Evolutionary conservation across 2,888 invertebrate species (phyloP).

Genomic region (Quadroppia sp.): DNA sequence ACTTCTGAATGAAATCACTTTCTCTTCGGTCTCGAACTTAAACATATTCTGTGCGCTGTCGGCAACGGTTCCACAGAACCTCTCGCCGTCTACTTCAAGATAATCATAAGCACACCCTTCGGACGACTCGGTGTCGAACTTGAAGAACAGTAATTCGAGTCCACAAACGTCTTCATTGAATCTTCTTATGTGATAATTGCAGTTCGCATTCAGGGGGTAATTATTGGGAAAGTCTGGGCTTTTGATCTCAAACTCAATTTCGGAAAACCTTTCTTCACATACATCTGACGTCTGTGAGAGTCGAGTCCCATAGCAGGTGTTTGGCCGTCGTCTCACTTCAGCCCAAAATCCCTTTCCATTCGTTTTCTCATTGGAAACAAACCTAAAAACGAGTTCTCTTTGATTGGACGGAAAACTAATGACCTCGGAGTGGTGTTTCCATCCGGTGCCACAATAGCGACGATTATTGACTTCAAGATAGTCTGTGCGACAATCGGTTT

Average conservation of each 20-base stretch:
- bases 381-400: slow-evolving; percentile 45
- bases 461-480: slow-evolving; percentile 46
- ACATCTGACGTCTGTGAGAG: slow-evolving; percentile 1
- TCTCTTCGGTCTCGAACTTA: slow-evolving; percentile 46
- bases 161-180: slow-evolving; percentile 47
- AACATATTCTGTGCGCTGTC: slow-evolving; percentile 47
- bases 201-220: slow-evolving; percentile 44
- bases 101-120: slow-evolving; percentile 49
- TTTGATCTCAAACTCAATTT: slow-evolving; percentile 45
- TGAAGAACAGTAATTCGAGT: slow-evolving; percentile 48
- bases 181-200: slow-evolving; percentile 46
- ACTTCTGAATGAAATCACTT: slow-evolving; percentile 47
- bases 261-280: slow-evolving; percentile 45
- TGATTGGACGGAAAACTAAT: slow-evolving; percentile 43
- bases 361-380: slow-evolving; percentile 42
- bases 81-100: slow-evolving; percentile 47
- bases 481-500: slow-evolving; percentile 44
- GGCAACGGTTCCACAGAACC: slow-evolving; percentile 48
- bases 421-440: slow-evolving; percentile 44
- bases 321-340: slow-evolving; percentile 43
- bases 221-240: slow-evolving; percentile 46
- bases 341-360: slow-evolving; percentile 47
- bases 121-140: slow-evolving; percentile 48
- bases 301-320: slow-evolving; percentile 42
- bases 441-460: slow-evolving; percentile 46